Percentiles rank a stretch among this genome's conserved stretches.
These are phyloP conservation scores for Hapalemur alaotrensis DNA, from an alignment of 2,797 vertebrate genomes.

Conservation along the genomic window DNA sequence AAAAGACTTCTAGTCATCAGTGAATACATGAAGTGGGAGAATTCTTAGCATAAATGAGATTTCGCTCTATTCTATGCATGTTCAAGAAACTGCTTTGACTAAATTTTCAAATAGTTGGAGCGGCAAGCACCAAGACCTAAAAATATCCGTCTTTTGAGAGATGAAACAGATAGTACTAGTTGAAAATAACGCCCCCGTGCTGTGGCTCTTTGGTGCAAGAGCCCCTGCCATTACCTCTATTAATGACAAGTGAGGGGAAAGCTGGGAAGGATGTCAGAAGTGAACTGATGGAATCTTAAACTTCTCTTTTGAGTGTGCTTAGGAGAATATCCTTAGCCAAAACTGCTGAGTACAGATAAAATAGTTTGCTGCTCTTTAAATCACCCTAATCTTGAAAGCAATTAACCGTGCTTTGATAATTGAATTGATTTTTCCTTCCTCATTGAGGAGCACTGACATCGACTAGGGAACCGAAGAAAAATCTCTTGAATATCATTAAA, in stretches of 20 bases:
- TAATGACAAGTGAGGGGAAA: not conserved
- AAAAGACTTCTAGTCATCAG: not conserved
- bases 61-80: not conserved
- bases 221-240: not conserved
- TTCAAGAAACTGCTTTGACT: not conserved
- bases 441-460: conserved; percentile 57
- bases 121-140: not conserved
- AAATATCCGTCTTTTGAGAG: not conserved
- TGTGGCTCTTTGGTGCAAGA: not conserved
- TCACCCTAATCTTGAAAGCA: conserved; percentile 77
- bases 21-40: not conserved
- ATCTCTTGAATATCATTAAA: conserved; percentile 69
- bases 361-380: conserved; percentile 67
- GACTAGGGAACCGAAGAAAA: conserved; percentile 57
- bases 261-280: not conserved
- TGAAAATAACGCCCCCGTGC: not conserved
- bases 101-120: not conserved
- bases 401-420: conserved; percentile 76
- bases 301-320: conserved; percentile 16
- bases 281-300: not conserved
- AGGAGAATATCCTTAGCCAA: conserved; percentile 41
- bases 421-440: conserved; percentile 79
- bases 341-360: conserved; percentile 75
- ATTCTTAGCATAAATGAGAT: not conserved
- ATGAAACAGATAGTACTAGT: not conserved